Conservation (phyloP, 2,113 vertebrate species). For the Anser brachyrhynchus region DNA sequence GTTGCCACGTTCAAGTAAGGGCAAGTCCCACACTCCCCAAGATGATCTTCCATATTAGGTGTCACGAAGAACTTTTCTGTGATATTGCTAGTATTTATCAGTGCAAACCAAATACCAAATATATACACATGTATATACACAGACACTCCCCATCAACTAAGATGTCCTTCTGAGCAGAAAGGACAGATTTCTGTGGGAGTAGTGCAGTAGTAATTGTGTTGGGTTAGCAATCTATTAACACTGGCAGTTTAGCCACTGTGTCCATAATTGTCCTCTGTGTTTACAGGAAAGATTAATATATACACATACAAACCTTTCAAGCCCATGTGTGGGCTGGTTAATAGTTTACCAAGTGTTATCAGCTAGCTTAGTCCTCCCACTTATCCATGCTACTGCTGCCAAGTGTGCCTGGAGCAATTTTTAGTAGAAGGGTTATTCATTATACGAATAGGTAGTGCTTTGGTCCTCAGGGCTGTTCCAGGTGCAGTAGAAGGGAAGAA, state of each 20-base stretch:
- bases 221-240: conserved; percentile 37
- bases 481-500: neutral
- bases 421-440: conserved; percentile 23
- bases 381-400: neutral
- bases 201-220: neutral
- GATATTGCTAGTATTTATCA: neutral
- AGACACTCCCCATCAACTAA: neutral
- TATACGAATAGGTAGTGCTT: neutral
- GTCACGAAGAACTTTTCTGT: neutral
- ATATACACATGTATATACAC: neutral
- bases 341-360: conserved; percentile 55
- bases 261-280: conserved; percentile 22
- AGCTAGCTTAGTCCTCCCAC: conserved; percentile 40
- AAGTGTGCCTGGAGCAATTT: neutral
- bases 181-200: conserved; percentile 29
- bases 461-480: neutral
- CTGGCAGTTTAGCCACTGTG: neutral
- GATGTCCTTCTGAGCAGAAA: conserved; percentile 36
- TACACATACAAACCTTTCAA: conserved; percentile 10
- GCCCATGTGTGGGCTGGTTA: conserved; percentile 50
- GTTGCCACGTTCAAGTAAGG: neutral
- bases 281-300: conserved; percentile 40
- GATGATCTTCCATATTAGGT: neutral
- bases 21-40: neutral
- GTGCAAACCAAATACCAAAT: neutral